Percentiles rank a stretch among this genome's conserved stretches.
Conservation (phyloP, 2,888 invertebrate genomes). For the Pemphredon lugubris region DNA sequence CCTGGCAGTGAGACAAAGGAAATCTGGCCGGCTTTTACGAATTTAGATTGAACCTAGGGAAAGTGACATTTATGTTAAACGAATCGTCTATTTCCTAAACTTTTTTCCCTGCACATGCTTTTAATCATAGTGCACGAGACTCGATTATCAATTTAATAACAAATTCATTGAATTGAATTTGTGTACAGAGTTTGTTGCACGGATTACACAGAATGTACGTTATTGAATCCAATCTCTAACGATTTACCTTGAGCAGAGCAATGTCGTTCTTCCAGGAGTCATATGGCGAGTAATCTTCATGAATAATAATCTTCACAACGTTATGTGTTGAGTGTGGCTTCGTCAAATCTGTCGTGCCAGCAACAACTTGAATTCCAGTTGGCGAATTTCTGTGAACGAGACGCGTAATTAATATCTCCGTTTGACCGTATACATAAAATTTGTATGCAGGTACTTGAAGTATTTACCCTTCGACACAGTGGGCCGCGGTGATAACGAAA, state of each 20-base stretch:
- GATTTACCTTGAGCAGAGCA: slow-evolving; percentile 69
- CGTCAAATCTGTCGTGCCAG: slow-evolving; percentile 43
- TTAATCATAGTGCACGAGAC: too few species aligned
- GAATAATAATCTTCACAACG: slow-evolving; percentile 33
- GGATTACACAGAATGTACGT: too few species aligned
- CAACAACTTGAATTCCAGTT: slow-evolving; percentile 44
- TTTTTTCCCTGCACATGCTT: too few species aligned
- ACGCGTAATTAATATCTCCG: neutral
- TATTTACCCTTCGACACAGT: slow-evolving; percentile 57
- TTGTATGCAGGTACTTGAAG: too few species aligned
- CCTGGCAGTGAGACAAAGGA: slow-evolving; percentile 80
- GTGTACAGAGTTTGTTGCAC: too few species aligned
- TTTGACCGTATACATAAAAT: neutral
- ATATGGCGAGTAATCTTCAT: slow-evolving; percentile 40
- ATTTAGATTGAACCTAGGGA: slow-evolving; percentile 42
- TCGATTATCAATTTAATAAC: too few species aligned
- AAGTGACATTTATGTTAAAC: neutral
- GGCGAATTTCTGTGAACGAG: slow-evolving; percentile 12
- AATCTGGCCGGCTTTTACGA: slow-evolving; percentile 28
- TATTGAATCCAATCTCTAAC: too few species aligned
- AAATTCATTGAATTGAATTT: too few species aligned
- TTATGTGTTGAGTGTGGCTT: neutral
- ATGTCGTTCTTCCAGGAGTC: slow-evolving; percentile 69
- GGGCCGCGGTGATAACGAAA: slow-evolving; percentile 70
- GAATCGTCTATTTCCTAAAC: too few species aligned